phyloP scores from a whole-genome alignment of 2,113 vertebrate genomes.

The Corythornis vintsioides region DNA sequence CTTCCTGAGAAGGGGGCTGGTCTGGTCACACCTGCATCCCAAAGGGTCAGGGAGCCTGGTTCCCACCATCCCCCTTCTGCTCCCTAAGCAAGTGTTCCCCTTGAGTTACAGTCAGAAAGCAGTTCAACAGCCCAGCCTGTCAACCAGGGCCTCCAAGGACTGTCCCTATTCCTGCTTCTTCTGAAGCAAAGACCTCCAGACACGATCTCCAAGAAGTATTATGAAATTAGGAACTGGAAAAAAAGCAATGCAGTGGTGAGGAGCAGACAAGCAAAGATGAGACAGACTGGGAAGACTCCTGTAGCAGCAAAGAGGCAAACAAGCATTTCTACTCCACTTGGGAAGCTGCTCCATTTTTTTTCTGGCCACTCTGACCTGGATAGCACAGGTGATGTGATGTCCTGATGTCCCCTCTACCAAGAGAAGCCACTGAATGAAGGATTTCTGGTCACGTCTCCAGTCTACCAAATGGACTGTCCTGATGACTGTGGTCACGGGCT shows the following conservation, averaged over 20 bases:
- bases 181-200: background rate
- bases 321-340: background rate
- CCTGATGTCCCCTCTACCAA: background rate
- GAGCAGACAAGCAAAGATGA: background rate
- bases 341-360: background rate
- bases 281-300: background rate
- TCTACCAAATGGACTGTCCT: background rate
- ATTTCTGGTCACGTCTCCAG: background rate
- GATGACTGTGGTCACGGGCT: fast-evolving
- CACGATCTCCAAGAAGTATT: background rate
- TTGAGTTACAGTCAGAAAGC: background rate
- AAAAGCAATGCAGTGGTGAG: fast-evolving
- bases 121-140: background rate
- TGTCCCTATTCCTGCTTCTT: background rate
- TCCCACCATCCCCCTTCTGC: background rate
- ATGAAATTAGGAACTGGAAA: background rate
- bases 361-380: background rate
- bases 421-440: background rate
- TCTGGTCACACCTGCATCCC: too few relatives aligned
- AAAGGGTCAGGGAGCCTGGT: too few relatives aligned
- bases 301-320: background rate
- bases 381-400: background rate
- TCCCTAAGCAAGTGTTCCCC: background rate
- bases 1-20: background rate
- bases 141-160: background rate